Evolutionary conservation across 2,888 invertebrate genomes (phyloP), one percentile per base, ranked within the genome.

Genomic region (Orchesella flavescens): DNA sequence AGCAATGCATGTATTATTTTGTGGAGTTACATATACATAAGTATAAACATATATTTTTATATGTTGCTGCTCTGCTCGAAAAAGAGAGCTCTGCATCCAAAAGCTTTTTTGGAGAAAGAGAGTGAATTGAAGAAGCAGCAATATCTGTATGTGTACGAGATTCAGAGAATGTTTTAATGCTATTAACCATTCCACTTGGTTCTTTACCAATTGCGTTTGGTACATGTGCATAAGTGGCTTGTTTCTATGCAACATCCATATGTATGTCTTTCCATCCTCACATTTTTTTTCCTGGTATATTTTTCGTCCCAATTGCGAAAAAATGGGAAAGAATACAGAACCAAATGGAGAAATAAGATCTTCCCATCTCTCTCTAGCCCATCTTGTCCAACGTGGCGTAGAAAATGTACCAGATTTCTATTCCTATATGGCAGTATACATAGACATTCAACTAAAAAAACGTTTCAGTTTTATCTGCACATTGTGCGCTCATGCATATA

Each of bases 81-180:
- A 34, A 65, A 65, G 65, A 65, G 65, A 65, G 43, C 65, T 9
- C 65, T 17, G 65, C 65, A 65, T 65, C n/a, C 4, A 65, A 65
- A 15, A 43, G 65, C 34, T 65, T 13, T 24, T 12, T 24, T 2
- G 61, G 55, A 55, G 55, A 9, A 55, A 24, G 61, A 24, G 24
- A 61, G 24, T 7, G 61, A 23, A 61, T 19, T 57, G 17, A 23
- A 19, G 19, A 61, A 61, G 61, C 23, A 44, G 68, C 5, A 49
- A 68, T 43, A 66, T 4, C 17, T 5, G 43, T 44, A 66, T 44
- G 43, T 4, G 43, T 4, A 34, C 34, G 34, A 34, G 34, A 4
- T 34, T 34, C 7, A 7, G 34, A 34, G 34, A 34, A 34, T 2
- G 34, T 34, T 15, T 65, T 61, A 24, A 61, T 61, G 24, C n/a